Percentiles rank a stretch among this genome's conserved stretches.
phyloP scores from a whole-genome alignment of 2,888 invertebrate species.

The Zaprionus obscuricornis region DNA sequence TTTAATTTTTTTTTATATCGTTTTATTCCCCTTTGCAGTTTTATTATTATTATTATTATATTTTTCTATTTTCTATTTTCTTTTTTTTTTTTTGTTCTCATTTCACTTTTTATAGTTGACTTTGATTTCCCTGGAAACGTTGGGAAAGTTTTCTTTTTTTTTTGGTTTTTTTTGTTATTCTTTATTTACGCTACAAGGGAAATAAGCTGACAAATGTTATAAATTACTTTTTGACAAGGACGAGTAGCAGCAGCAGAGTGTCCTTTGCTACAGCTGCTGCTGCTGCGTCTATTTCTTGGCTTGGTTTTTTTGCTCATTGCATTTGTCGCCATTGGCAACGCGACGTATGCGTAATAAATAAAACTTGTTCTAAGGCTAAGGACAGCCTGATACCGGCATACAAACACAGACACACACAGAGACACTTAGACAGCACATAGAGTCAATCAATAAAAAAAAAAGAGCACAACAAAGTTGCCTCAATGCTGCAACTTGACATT shows the following conservation, averaged over 20 bases:
- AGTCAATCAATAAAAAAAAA: slow-evolving; percentile 62
- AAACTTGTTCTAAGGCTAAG: slow-evolving; percentile 56
- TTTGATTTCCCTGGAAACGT: slow-evolving; percentile 61
- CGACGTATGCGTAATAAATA: slow-evolving; percentile 73
- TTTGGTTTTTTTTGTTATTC: slow-evolving; percentile 2
- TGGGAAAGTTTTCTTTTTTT: too few relatives aligned
- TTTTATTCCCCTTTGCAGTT: slow-evolving; percentile 56
- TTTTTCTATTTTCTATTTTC: slow-evolving; percentile 1
- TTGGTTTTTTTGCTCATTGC: slow-evolving; percentile 8
- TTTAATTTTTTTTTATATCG: slow-evolving; percentile 48
- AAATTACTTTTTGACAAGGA: slow-evolving; percentile 36
- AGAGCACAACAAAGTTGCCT: slow-evolving; percentile 34
- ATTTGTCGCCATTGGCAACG: slow-evolving; percentile 44
- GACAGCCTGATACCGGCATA: slow-evolving; percentile 58
- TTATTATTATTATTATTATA: slow-evolving; percentile 23
- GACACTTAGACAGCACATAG: neutral
- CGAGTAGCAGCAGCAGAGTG: neutral
- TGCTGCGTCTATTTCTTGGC: neutral
- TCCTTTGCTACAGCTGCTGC: slow-evolving; percentile 3
- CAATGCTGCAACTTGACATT: slow-evolving; percentile 71
- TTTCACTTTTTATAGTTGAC: slow-evolving; percentile 11
- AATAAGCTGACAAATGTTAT: slow-evolving; percentile 27
- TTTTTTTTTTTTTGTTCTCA: neutral
- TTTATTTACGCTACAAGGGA: neutral
- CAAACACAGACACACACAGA: slow-evolving; percentile 1